Base-by-base conservation (phyloP, 2,888 invertebrate species). In the Lutraria lutraria region DNA sequence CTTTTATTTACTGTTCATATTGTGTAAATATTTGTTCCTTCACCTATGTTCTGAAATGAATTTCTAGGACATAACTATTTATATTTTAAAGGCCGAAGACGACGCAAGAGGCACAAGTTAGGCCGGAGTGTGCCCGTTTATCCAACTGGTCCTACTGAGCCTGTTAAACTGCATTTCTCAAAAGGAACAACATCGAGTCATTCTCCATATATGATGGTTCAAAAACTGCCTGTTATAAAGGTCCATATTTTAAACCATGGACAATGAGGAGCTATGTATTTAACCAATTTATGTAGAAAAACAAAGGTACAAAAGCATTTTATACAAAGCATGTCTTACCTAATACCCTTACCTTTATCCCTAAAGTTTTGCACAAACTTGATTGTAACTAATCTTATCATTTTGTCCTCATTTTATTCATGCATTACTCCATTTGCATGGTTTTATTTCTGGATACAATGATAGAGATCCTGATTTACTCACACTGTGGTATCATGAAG, bases 191-290 rank as follows among this genome's bases (percentile, higher is more conserved):
- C 87, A 53, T 86, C 90, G 81, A 88, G 90, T 79, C 90, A 93
- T 53, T 94, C 93, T 72, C 93, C 93, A 13, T 93, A 93, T 85
- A 91, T 93, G 90, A 92, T 94, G 92, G 92, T 94, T 63, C 94
- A 94, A 91, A 94, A 93, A 93, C 94, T 95, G 29, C 95, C 95
- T 53, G 93, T 94, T 63, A 94, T 95, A 90, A 95, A 94, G 94
- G 94, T 95, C 91, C 94, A 94, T 93, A 93, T 95, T 86, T 88
- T 94, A 90, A 94, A 94, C 91, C 92, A 93, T 84, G 91, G 92
- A 63, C 92, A 90, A 76, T 92, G 89, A 91, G 80, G 88, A 89
- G 82, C 85, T 87, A 87, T 88, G 76, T 85, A 31, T 85, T 83
- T 86, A 85, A 84, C 87, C 81, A 54, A 76, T 81, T 63, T 90